These are phyloP conservation scores for Hydrolagus affinis DNA, from an alignment of 2,113 vertebrate species.

Conservation along the genomic window DNA sequence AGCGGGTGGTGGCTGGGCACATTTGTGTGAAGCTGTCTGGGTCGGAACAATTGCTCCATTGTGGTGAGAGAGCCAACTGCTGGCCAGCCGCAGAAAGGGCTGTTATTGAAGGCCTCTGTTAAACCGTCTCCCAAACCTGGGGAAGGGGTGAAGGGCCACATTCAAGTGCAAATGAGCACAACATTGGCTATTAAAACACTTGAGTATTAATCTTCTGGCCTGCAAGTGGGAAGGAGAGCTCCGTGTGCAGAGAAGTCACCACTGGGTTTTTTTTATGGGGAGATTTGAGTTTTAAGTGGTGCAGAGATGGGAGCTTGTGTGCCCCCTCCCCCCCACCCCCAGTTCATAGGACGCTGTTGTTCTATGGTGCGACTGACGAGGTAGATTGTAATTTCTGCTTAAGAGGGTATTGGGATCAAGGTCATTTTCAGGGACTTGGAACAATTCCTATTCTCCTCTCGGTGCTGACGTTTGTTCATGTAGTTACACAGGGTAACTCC, in stretches of 20 bases:
- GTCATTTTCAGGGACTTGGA: too few relatives aligned
- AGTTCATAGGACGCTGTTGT: too few relatives aligned
- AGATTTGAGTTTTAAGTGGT: neutral
- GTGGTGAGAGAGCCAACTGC: constrained; percentile 21
- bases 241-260: neutral
- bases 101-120: constrained; percentile 20
- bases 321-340: too few relatives aligned
- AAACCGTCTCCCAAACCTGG: constrained; percentile 7
- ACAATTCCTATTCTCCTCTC: too few relatives aligned
- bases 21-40: constrained; percentile 10
- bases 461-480: too few relatives aligned
- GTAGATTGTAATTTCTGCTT: too few relatives aligned
- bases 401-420: too few relatives aligned
- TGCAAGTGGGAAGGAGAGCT: neutral
- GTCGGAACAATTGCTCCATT: constrained; percentile 26
- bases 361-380: too few relatives aligned
- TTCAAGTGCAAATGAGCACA: constrained; percentile 32
- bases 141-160: neutral
- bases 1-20: neutral
- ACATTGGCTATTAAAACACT: constrained; percentile 9
- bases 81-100: constrained; percentile 13
- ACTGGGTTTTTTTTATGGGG: too few relatives aligned
- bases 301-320: neutral
- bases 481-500: too few relatives aligned
- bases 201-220: neutral